Base-by-base conservation (phyloP, 2,888 invertebrate species). In the Dendrolimus houi region DNA sequence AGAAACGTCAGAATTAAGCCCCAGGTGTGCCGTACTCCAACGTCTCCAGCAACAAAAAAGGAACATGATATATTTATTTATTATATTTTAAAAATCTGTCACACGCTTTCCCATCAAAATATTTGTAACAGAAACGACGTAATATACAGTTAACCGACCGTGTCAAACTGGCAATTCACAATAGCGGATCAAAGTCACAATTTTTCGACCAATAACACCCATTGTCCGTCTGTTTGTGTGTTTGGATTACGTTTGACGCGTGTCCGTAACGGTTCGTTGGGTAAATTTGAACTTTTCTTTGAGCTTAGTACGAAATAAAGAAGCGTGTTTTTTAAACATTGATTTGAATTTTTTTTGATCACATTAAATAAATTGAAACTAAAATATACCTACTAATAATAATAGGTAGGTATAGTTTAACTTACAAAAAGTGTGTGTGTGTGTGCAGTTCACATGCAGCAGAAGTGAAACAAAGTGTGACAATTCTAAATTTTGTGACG, bases 201-300 rank as follows among this genome's bases (percentile, higher is more conserved):
- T 54, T 54, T 54, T 54, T 54, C 54, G 54, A 40, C 54, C 54
- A 29, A 54, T 54, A 54, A 40, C 17, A 14, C 41, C 54, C 29
- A 54, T 54, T 54, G 54, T 54, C 47, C 47, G 47, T 47, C 9
- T 9, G 47, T 47, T 47, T 47, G 47, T 47, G 12, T 47, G 47
- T 47, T 47, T 47, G 47, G 47, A 12, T 47, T 47, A 47, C 47
- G 47, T 47, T 47, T 47, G 47, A 47, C 47, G 47, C 12, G 47
- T 47, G 47, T 47, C 12, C 9, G 47, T 47, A 47, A 47, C 47
- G 47, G 47, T 47, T 47, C 47, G 47, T 47, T 47, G 47, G 12
- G 47, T 47, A 47, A 47, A 47, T 47, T 47, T 47, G 47, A 47
- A 10, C 47, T 47, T 47, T 47, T 47, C 47, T 47, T 12, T 47